A percentile compares a stretch with the other conserved stretches of the same genome.
Conservation (phyloP, 1,140 invertebrate species). For the Helicoverpa zea region DNA sequence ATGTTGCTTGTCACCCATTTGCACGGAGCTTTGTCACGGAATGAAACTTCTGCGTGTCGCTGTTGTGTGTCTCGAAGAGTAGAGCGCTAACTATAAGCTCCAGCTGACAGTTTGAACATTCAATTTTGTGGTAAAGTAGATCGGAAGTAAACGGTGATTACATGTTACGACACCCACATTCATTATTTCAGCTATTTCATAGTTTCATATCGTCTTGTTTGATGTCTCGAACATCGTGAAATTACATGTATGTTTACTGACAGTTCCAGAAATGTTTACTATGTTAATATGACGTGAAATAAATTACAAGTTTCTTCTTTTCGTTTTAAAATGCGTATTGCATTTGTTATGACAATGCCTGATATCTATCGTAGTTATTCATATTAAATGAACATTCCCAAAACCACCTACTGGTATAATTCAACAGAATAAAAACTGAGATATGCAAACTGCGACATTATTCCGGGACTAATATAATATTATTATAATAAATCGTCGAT, state of each 20-base stretch:
- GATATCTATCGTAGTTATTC: neutral
- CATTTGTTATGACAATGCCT: neutral
- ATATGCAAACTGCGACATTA: conserved; percentile 40
- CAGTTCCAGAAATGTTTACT: neutral
- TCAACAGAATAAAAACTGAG: conserved; percentile 16
- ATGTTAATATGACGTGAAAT: no score
- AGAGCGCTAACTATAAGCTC: conserved; percentile 31
- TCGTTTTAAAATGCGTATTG: neutral
- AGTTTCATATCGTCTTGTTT: neutral
- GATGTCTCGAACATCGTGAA: neutral
- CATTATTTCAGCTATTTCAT: neutral
- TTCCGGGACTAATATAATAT: conserved; percentile 30
- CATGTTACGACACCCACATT: conserved; percentile 1
- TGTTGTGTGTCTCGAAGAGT: neutral
- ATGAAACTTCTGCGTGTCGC: neutral
- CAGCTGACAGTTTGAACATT: conserved; percentile 28
- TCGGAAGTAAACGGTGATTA: conserved; percentile 31
- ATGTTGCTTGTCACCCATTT: no score
- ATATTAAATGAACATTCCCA: neutral
- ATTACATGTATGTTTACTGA: neutral
- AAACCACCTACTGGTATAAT: conserved; percentile 5
- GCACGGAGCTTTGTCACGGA: neutral
- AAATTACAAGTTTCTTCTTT: no score
- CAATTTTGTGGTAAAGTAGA: conserved; percentile 37
- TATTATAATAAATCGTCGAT: conserved; percentile 46